Conservation (phyloP, 2,797 vertebrate genomes). For the Sebastes alutus region DNA sequence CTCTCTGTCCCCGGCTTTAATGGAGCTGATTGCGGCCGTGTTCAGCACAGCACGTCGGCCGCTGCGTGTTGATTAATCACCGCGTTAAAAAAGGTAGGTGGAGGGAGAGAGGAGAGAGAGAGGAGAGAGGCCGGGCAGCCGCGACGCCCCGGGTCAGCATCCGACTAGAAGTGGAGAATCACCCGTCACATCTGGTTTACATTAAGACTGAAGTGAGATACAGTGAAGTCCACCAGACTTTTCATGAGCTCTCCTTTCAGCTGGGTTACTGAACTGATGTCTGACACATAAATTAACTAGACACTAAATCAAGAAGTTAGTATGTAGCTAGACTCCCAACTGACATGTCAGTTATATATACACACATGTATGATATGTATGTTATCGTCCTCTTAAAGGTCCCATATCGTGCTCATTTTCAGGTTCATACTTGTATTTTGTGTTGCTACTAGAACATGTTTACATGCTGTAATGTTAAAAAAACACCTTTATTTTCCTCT, state of each 20-base stretch:
- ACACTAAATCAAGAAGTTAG: not conserved
- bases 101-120: not conserved
- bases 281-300: slow-evolving; percentile 29
- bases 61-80: slow-evolving; percentile 82
- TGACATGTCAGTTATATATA: too few relatives aligned
- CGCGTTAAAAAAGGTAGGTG: slow-evolving; percentile 59
- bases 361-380: too few relatives aligned
- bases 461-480: too few relatives aligned
- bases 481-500: too few relatives aligned
- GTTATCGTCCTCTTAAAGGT: too few relatives aligned
- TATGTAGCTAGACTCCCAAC: not conserved
- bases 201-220: slow-evolving; percentile 75
- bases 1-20: slow-evolving; percentile 73
- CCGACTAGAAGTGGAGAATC: slow-evolving; percentile 59
- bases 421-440: too few relatives aligned
- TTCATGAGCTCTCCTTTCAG: slow-evolving; percentile 50
- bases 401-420: too few relatives aligned
- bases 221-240: slow-evolving; percentile 47
- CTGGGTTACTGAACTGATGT: slow-evolving; percentile 28
- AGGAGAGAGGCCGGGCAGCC: slow-evolving; percentile 43
- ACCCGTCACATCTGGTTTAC: slow-evolving; percentile 76
- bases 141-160: slow-evolving; percentile 65
- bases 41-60: slow-evolving; percentile 67
- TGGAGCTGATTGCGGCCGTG: slow-evolving; percentile 58
- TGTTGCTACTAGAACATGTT: too few relatives aligned